Evolutionary conservation across 2,113 vertebrate genomes (phyloP), one percentile per base, ranked within the genome.

Genomic region (Thryonomys swinderianus): DNA sequence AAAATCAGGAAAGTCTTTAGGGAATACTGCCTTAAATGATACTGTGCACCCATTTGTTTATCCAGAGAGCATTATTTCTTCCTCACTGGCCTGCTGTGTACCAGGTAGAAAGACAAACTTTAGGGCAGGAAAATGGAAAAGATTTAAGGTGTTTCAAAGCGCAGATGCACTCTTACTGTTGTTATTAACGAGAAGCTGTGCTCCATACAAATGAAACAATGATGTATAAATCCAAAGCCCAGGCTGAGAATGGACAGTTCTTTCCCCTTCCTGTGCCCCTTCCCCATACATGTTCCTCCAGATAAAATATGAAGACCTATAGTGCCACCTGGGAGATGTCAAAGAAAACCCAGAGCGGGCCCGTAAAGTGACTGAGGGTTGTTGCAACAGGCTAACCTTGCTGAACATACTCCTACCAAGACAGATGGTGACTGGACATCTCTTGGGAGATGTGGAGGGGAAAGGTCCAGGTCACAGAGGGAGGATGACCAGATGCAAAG

Each of bases 401-500:
- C 9, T 13, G 1, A 2, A 10, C 25, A 42, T 57, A 34, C 42
- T 69, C 34, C n/a, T 51, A 25, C 76, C 64, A 30, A 87, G 64
- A 62, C 66, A 4, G 1, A 20, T n/a, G 17, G 4, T 40, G 55
- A 5, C 18, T 32, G n/a, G 64, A 14, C 37, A 3, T 27, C 51
- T 30, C 27, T 27, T 3, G n/a, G 34, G 76, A 8, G 9, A 0
- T 0, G 34, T 1, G 12, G 27, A 5, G 17, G 12, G 3, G 1
- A 8, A 69, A 30, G 40, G 40, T 13, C 34, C 9, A 4, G 40
- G 51, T 13, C 10, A 74, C 61, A 5, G 3, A 4, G 0, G 2
- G 25, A 61, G 23, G 45, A 16, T 27, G 37, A 10, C 51, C 83
- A 13, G n/a, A 14, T 20, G 23, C 2, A 2, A 55, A 71, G 18